phyloP scores from a whole-genome alignment of 2,113 vertebrate genomes.

The Catharus minimus region DNA sequence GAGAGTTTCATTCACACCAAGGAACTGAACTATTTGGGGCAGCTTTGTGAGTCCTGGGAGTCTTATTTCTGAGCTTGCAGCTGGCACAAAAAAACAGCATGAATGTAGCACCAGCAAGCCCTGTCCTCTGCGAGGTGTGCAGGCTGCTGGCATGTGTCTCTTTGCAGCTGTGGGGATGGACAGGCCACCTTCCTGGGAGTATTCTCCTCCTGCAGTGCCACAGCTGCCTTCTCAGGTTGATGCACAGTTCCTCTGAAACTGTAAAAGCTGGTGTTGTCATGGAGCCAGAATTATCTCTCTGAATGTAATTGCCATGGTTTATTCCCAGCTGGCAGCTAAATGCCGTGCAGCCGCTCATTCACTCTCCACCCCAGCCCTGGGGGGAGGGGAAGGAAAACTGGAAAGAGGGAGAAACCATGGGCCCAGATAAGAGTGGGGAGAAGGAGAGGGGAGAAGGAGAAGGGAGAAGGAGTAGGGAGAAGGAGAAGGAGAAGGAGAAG shows the following conservation, averaged over 20 bases:
- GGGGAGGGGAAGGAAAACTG: neutral
- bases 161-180: neutral
- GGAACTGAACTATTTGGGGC: neutral
- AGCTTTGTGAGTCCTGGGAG: neutral
- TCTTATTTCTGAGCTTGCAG: neutral
- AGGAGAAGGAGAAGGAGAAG: neutral
- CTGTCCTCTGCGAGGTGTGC: accelerated
- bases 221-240: neutral
- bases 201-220: neutral
- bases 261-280: neutral
- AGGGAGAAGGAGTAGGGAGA: neutral
- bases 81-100: neutral
- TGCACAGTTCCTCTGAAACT: neutral
- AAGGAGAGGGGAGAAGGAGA: neutral
- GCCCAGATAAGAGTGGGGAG: neutral
- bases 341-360: accelerated
- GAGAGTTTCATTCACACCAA: neutral
- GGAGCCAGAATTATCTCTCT: neutral
- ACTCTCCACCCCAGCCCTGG: neutral
- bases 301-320: neutral
- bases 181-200: too few species aligned
- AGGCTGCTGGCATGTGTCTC: accelerated
- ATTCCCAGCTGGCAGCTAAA: neutral
- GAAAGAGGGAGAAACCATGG: neutral
- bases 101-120: neutral